Conservation (phyloP, 2,113 vertebrate species). For the Rhinolophus sinicus region DNA sequence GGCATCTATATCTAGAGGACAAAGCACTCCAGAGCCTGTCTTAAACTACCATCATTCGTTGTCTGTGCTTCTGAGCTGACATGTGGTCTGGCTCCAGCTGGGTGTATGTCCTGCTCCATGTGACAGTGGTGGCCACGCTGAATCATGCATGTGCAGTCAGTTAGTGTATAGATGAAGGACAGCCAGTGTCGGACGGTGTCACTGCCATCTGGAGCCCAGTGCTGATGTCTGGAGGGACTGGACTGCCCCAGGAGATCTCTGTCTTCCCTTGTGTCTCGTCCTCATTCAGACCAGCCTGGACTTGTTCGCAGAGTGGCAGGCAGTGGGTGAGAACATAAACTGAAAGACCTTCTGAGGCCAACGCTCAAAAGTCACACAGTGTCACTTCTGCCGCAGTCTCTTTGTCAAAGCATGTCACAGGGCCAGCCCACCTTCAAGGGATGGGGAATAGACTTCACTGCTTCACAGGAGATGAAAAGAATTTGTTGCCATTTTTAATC, state of each 20-base stretch:
- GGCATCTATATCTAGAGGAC: no score
- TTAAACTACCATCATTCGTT: not conserved
- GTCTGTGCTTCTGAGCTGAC: not conserved
- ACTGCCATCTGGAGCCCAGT: accelerated
- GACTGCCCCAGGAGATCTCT: accelerated
- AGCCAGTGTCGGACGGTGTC: not conserved
- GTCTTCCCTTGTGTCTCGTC: not conserved
- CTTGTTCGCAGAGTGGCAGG: accelerated
- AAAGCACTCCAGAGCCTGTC: not conserved
- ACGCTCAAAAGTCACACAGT: accelerated
- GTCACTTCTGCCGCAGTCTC: not conserved
- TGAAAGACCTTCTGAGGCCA: not conserved
- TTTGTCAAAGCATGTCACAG: not conserved
- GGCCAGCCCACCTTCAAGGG: accelerated
- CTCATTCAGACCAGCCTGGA: not conserved
- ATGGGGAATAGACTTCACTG: no score
- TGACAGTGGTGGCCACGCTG: not conserved
- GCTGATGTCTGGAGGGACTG: not conserved
- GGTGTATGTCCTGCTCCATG: accelerated
- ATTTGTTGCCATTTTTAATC: not conserved
- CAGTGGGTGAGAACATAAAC: accelerated
- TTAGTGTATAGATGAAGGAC: accelerated
- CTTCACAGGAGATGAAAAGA: not conserved
- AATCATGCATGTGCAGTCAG: accelerated
- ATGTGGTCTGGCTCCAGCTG: not conserved